phyloP scores from a whole-genome alignment of 2,113 vertebrate genomes.

The Ramphastos sulfuratus region DNA sequence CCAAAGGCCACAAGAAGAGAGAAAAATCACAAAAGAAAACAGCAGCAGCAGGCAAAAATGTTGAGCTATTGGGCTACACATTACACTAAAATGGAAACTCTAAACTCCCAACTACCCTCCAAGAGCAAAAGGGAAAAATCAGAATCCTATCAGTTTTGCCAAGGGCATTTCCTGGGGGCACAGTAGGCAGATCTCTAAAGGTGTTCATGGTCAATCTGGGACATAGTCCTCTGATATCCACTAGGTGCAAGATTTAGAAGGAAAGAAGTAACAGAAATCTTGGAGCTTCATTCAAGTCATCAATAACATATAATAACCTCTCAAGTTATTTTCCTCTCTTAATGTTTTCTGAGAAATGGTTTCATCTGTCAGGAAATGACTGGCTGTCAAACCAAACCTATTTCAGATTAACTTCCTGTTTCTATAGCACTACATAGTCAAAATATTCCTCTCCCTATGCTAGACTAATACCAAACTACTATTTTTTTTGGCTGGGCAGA shows the following conservation, averaged over 20 bases:
- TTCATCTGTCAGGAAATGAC: slow-evolving; percentile 77
- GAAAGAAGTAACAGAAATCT: not conserved
- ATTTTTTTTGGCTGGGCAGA: not conserved
- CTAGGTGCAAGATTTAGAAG: not conserved
- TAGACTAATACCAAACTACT: slow-evolving; percentile 1
- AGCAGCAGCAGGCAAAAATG: not conserved
- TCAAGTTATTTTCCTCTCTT: slow-evolving; percentile 24
- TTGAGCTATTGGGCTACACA: not conserved
- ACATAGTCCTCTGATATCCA: not conserved
- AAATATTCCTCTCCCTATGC: slow-evolving; percentile 1
- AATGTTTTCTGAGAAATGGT: slow-evolving; percentile 76
- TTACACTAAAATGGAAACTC: not conserved
- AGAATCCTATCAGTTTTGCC: not conserved
- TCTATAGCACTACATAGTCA: slow-evolving; percentile 37
- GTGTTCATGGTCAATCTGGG: not conserved
- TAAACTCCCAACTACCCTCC: not conserved
- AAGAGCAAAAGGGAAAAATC: not conserved
- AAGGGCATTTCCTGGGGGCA: not conserved
- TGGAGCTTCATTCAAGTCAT: not conserved
- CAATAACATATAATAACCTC: slow-evolving; percentile 7
- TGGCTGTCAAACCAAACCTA: slow-evolving; percentile 62
- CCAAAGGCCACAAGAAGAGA: not conserved
- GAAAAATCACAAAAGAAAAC: not conserved
- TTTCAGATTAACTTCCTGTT: slow-evolving; percentile 75
- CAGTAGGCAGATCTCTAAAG: not conserved